Conservation (phyloP, 2,888 invertebrate species). For the Agrochola litura region DNA sequence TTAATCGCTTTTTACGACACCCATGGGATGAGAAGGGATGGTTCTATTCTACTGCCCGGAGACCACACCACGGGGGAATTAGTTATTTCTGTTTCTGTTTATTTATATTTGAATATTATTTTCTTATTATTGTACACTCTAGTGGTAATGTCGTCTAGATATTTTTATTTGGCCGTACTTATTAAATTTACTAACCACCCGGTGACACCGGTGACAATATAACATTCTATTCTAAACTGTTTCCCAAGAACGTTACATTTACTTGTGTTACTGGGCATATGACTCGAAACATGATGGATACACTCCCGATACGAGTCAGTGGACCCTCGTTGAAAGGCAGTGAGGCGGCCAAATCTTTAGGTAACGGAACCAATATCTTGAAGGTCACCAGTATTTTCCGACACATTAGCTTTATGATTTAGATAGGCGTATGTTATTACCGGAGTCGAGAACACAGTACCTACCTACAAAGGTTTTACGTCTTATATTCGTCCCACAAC, state of each 20-base stretch:
- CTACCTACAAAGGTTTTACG: not conserved
- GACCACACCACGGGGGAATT: no score
- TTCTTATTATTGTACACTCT: not conserved
- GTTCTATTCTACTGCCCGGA: no score
- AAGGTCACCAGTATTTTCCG: constrained; percentile 30
- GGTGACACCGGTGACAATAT: no score
- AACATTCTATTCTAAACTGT: not conserved
- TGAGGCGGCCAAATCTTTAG: constrained; percentile 16
- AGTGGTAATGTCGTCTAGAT: not conserved
- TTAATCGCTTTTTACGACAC: no score
- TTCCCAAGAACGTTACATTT: constrained; percentile 1
- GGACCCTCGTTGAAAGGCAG: constrained; percentile 34
- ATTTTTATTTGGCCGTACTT: no score
- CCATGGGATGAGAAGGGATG: no score
- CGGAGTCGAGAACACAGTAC: no score
- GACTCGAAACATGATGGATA: constrained; percentile 28
- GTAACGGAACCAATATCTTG: constrained; percentile 31
- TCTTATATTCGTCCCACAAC: not conserved
- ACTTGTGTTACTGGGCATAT: not conserved
- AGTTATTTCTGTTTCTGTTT: not conserved
- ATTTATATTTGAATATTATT: not conserved
- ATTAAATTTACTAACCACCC: no score
- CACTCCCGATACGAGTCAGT: constrained; percentile 23
- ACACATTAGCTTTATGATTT: constrained; percentile 30
- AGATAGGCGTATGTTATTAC: constrained; percentile 11